These are phyloP conservation scores for Nesogale talazaci DNA, from an alignment of 2,113 vertebrate genomes.

Conservation along the genomic window DNA sequence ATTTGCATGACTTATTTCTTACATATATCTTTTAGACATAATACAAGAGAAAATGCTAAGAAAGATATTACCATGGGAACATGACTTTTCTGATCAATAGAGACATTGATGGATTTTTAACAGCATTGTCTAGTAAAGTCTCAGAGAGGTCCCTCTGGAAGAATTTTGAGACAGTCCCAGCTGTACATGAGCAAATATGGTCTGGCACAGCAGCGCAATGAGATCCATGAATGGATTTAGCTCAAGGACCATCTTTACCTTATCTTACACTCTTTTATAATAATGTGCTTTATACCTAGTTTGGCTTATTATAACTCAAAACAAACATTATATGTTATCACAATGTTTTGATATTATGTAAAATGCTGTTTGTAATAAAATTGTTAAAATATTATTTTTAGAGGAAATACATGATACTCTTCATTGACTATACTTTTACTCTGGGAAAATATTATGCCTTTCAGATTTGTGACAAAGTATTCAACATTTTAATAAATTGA, in stretches of 20 bases:
- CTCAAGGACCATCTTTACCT: neutral
- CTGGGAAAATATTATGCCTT: neutral
- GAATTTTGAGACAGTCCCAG: neutral
- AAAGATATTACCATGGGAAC: neutral
- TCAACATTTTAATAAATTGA: slow-evolving; percentile 59
- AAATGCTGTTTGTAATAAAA: neutral
- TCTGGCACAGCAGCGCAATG: neutral
- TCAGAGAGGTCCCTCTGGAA: neutral
- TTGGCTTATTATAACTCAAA: neutral
- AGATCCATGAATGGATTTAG: neutral
- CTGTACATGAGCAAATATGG: neutral
- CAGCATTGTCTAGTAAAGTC: neutral
- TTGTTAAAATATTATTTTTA: neutral
- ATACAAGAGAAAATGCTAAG: neutral
- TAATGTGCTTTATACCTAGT: neutral
- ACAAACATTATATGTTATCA: neutral
- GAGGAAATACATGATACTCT: neutral
- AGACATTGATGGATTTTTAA: neutral
- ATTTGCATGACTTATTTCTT: too few relatives aligned
- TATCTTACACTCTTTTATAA: neutral
- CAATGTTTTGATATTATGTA: neutral
- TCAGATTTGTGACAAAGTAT: slow-evolving; percentile 35
- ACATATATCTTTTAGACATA: neutral
- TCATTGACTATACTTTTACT: slow-evolving; percentile 11
- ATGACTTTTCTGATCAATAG: neutral